Evolutionary conservation across 2,797 vertebrate species (phyloP), one percentile per base, ranked within the genome.

Genomic region (Acipenser oxyrinchus): DNA sequence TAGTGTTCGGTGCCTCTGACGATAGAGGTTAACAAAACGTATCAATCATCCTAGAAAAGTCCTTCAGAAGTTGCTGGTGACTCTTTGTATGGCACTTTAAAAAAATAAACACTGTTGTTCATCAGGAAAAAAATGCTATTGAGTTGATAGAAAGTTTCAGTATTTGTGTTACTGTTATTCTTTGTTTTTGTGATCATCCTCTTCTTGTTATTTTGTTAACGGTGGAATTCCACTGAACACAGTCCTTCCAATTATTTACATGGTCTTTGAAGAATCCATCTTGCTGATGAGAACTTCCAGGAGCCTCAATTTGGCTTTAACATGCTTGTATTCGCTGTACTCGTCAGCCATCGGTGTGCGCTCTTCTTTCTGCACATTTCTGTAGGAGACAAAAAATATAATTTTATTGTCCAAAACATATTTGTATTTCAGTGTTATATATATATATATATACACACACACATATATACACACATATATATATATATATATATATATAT

Each of bases 201-300:
- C 23, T 37, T 37, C 1, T 37, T 37, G 13, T 62, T 65, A 49
- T 58, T 53, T 48, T 8, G 52, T 10, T 10, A 49, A 48, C 48
- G 68, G 65, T 63, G 7, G 6, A 15, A n/a, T 48, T 58, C n/a
- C 53, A 66, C 48, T 12, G 4, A 51, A 57, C 3, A 12, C 23
- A 64, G 50, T 11, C 9, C 13, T 55, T 53, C 15, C 52, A 67
- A 49, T 57, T 60, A 15, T 23, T 82, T 77, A 91, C 73, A 87
- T 86, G n/a, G 87, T 79, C 70, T 90, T 89, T 1, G 79, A 68
- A 0, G 90, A 79, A 81, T 95, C 94, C 89, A 93, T 91, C 84
- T 99, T 99, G 89, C 92, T 98, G 87, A 99, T 97, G 69, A 99
- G 92, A 67, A 95, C 97, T 73, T 99, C 96, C 82, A 99, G 82